Base-by-base conservation (phyloP, 1,140 invertebrate species). In the Agrilus planipennis region DNA sequence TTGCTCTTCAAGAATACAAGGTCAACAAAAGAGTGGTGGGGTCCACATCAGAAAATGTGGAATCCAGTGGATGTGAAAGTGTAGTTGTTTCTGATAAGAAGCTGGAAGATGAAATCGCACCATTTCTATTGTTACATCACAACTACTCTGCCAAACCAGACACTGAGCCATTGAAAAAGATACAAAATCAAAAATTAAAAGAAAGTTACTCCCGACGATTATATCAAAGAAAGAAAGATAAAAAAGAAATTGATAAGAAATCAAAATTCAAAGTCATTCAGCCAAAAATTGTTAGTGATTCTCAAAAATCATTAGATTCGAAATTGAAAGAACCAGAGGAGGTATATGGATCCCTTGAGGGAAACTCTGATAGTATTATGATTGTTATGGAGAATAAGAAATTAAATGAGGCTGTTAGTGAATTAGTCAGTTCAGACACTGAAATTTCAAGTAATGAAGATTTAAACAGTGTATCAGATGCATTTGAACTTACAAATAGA, bases 41-140 rank as follows among this genome's bases (percentile, higher is more conserved):
- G 81, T 17, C 74, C 74, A 34, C 78, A 81, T 55, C 81, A 84
- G 62, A 81, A 75, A 62, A 76, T 64, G 52, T 86, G 82, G 83
- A 84, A 84, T 57, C 81, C 81, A 44, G 63, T 81, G 45, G 74
- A 78, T 52, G 68, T 74, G 63, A 45, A 51, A 21, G 38, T 43
- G 18, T 53, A 52, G 31, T 34, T 4, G n/a, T 47, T 17, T 35
- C 45, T 27, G 22, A 46, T 21, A 44, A 49, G 17, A 30, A 39
- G 15, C 23, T 48, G 15, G 47, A 53, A 42, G 37, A 36, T 5
- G 56, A 58, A 31, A 53, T 60, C 20, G 57, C 55, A 7, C 45
- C 54, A 35, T 61, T 54, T 43, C 42, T 60, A 7, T 49, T 59
- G 25, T 46, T 58, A 35, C 58, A 58, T 45, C 57, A 62, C 58